Base-by-base conservation (phyloP, 1,140 invertebrate genomes). In the Drosophila pseudoananassae region DNA sequence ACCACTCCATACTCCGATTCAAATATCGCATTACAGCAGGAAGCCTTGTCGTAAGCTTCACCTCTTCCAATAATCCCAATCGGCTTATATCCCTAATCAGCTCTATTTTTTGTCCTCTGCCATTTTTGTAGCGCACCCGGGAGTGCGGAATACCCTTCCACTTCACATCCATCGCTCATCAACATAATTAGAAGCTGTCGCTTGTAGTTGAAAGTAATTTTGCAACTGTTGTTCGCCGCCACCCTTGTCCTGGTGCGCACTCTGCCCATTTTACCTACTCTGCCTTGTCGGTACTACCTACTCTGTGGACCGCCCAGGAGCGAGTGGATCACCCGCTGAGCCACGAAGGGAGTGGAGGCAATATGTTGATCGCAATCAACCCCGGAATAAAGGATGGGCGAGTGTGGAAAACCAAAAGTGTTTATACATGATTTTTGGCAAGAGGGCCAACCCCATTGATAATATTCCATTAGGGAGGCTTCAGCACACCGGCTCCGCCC, bases 121-220 rank as follows among this genome's bases (percentile, higher is more conserved):
- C 70, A 65, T 52, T 64, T 66, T 43, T 36, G 51, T 15, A 75
- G 52, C 12, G 46, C 31, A 76, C 33, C 51, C 53, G 45, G 38
- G 7, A 47, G 73, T 15, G 38, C 20, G 31, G 5, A 36, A 38
- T 50, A 73, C 49, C 47, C 59, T 56, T 75, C 40, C 40, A 53
- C 40, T 43, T 17, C 33, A 50, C 12, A 52, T 43, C 63, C 64
- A 70, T 69, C 65, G 64, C 52, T 53, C 74, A 60, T 76, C 73
- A 76, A 54, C 73, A 76, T 68, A 76, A 76, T 76, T 60, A 76
- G 63, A 76, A 69, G 73, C 71, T 76, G 72, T 76, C 71, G 71
- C 60, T 76, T 70, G 53, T 76, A 66, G 63, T 69, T 76, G 49
- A 66, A 60, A 76, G 73, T 76, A 75, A 66, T 69, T 60, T 76